These are phyloP conservation scores for Rafetus swinhoei DNA, from an alignment of 2,113 vertebrate species.

Conservation along the genomic window DNA sequence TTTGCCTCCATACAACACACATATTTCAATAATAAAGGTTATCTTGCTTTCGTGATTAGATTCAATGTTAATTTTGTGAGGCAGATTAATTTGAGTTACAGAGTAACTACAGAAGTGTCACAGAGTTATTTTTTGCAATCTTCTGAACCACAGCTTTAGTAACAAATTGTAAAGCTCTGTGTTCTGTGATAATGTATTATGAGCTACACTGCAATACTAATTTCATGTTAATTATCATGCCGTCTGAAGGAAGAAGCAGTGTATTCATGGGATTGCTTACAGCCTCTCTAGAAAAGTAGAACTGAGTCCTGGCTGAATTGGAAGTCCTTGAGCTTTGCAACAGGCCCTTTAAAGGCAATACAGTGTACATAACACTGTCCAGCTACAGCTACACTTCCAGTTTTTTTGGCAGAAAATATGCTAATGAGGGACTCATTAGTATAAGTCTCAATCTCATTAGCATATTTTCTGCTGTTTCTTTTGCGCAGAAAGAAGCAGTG, in stretches of 20 bases:
- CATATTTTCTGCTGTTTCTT: no score
- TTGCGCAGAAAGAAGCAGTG: no score
- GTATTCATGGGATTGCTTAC: not conserved
- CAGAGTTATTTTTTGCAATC: not conserved
- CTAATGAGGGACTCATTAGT: no score
- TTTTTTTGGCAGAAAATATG: no score
- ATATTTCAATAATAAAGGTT: not conserved
- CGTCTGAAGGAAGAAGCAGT: not conserved
- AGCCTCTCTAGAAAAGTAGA: not conserved
- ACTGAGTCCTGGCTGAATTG: not conserved
- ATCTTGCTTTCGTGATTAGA: not conserved
- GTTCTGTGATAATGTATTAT: not conserved
- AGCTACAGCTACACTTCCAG: no score
- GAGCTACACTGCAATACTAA: not conserved
- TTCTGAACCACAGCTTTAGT: not conserved
- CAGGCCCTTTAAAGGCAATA: accelerated
- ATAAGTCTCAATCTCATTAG: no score
- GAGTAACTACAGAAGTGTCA: not conserved
- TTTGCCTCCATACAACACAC: not conserved
- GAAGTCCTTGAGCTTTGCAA: not conserved
- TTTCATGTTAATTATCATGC: conserved; percentile 6
- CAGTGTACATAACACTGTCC: not conserved
- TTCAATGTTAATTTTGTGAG: not conserved
- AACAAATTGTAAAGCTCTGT: not conserved
- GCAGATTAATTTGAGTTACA: not conserved